Conservation (phyloP, 1,140 invertebrate genomes). For the Eumaeus atala region DNA sequence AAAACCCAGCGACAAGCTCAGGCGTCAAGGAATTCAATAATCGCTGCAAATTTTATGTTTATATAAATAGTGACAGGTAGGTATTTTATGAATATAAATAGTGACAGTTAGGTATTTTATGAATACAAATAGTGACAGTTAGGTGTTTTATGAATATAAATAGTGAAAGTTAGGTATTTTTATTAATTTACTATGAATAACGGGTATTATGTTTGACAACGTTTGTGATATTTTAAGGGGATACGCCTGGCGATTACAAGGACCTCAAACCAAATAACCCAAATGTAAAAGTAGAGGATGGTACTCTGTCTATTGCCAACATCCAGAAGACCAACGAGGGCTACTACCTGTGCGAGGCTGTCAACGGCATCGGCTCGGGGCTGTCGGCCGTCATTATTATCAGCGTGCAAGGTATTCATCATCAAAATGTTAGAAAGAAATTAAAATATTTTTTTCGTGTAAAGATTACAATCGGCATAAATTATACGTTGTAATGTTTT, state of each 20-base stretch:
- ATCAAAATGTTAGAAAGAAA: not conserved
- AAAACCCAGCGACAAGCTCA: too few species aligned
- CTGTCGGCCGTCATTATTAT: constrained; percentile 94
- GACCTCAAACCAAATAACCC: constrained; percentile 92
- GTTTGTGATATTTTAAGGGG: constrained; percentile 74
- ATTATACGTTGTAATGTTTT: constrained; percentile 33
- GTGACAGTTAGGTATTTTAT: too few species aligned
- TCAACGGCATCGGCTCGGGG: constrained; percentile 95
- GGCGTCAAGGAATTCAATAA: too few species aligned
- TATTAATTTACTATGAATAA: too few species aligned
- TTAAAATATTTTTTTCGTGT: constrained; percentile 1
- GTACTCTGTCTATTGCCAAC: constrained; percentile 84
- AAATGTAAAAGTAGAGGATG: constrained; percentile 92
- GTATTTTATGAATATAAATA: too few species aligned
- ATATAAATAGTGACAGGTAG: too few species aligned
- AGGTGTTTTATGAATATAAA: too few species aligned
- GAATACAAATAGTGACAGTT: too few species aligned
- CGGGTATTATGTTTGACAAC: not conserved
- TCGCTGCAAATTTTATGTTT: too few species aligned
- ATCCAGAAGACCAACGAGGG: constrained; percentile 95
- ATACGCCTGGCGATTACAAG: constrained; percentile 92
- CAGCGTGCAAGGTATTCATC: constrained; percentile 86
- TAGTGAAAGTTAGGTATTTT: too few species aligned
- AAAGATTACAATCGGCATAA: not conserved
- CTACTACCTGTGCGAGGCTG: constrained; percentile 96